These are phyloP conservation scores for Acanthopagrus latus DNA, from an alignment of 2,797 vertebrate species.

Conservation along the genomic window DNA sequence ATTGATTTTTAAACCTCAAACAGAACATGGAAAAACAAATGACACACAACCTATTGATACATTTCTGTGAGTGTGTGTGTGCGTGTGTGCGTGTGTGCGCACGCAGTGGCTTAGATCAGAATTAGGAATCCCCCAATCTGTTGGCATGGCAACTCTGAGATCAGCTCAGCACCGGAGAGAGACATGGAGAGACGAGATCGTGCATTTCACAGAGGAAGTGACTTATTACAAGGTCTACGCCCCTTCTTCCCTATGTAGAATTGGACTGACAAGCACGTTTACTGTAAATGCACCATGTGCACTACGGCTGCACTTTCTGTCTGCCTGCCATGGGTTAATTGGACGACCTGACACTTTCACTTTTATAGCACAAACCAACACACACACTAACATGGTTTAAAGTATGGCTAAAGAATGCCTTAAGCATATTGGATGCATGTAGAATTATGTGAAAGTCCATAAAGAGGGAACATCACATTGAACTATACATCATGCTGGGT, in stretches of 20 bases:
- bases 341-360: background rate
- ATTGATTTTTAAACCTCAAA: constrained; percentile 20
- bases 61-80: background rate
- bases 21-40: constrained; percentile 11
- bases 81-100: background rate
- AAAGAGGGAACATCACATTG: constrained; percentile 11
- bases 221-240: constrained; percentile 38
- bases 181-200: constrained; percentile 29
- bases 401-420: background rate
- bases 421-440: background rate
- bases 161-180: constrained; percentile 49
- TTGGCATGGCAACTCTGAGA: constrained; percentile 76
- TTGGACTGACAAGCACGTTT: background rate
- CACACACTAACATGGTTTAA: background rate
- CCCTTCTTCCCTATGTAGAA: background rate
- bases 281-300: background rate
- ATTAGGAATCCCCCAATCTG: constrained; percentile 74
- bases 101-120: constrained; percentile 58
- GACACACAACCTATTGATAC: constrained; percentile 25
- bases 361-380: background rate
- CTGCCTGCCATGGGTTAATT: constrained; percentile 9
- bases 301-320: background rate
- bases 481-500: background rate
- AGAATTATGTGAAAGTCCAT: background rate
- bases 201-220: constrained; percentile 45